phyloP scores from a whole-genome alignment of 1,140 invertebrate genomes.

The Tetranychus urticae region DNA sequence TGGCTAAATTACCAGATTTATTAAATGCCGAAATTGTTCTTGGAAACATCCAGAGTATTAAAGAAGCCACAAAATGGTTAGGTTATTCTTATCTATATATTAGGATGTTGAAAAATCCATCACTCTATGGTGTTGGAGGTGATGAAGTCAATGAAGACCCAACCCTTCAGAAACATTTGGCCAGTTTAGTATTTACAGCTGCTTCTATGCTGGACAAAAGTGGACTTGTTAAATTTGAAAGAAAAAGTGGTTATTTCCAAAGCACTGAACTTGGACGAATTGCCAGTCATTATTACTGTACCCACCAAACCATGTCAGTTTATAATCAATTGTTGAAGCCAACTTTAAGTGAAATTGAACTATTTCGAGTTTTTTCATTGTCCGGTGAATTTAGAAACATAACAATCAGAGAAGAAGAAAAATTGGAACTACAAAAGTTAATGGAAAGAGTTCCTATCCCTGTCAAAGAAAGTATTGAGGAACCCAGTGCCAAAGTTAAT shows the following conservation, averaged over 20 bases:
- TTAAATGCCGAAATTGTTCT: slow-evolving; percentile 94
- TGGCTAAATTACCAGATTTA: slow-evolving; percentile 61
- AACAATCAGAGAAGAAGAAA: slow-evolving; percentile 89
- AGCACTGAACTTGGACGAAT: slow-evolving; percentile 82
- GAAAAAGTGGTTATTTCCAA: slow-evolving; percentile 79
- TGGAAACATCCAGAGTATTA: slow-evolving; percentile 79
- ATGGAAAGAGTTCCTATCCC: slow-evolving; percentile 96
- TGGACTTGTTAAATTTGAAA: slow-evolving; percentile 82
- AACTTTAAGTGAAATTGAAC: slow-evolving; percentile 86
- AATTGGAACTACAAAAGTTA: slow-evolving; percentile 83
- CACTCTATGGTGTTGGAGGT: slow-evolving; percentile 60
- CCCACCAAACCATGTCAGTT: slow-evolving; percentile 81
- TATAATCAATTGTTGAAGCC: slow-evolving; percentile 94
- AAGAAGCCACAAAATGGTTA: slow-evolving; percentile 83
- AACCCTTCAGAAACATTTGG: slow-evolving; percentile 59
- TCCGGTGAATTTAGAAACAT: slow-evolving; percentile 81
- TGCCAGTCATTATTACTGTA: slow-evolving; percentile 93
- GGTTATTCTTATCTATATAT: slow-evolving; percentile 96
- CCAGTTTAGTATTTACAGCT: slow-evolving; percentile 89
- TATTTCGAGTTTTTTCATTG: slow-evolving; percentile 96
- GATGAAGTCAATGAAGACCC: slow-evolving; percentile 55
- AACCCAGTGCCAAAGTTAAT: slow-evolving; percentile 89
- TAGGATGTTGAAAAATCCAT: slow-evolving; percentile 53
- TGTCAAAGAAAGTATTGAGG: slow-evolving; percentile 96
- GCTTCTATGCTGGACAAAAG: slow-evolving; percentile 70